A percentile compares a stretch with the other conserved stretches of the same genome.
Conservation (phyloP, 2,888 invertebrate genomes). For the Ceriagrion tenellum region DNA sequence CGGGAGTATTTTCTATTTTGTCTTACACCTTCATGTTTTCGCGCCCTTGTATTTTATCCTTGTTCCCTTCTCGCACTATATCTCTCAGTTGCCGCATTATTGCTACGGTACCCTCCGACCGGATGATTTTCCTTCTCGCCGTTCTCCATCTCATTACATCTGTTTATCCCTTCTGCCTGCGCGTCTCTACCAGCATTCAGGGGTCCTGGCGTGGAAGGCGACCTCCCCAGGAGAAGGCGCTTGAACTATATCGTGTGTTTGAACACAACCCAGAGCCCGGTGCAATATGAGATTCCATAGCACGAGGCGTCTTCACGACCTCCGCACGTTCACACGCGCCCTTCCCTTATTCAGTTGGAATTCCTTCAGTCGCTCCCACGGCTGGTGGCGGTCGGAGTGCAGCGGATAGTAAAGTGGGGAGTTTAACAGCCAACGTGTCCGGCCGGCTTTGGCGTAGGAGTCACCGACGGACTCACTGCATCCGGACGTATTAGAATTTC, state of each 20-base stretch:
- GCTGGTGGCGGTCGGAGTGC: background rate
- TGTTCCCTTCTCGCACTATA: too few relatives aligned
- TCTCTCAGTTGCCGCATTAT: background rate
- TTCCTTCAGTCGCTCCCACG: background rate
- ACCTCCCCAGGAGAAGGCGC: background rate
- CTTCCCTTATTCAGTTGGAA: constrained; percentile 6
- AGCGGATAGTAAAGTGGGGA: background rate
- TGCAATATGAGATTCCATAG: constrained; percentile 33
- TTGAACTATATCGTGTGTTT: constrained; percentile 7
- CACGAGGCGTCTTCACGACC: constrained; percentile 9
- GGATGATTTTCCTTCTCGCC: background rate
- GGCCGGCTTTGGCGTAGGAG: background rate
- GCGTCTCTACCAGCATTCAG: background rate
- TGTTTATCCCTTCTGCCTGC: background rate
- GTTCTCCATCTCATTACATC: background rate
- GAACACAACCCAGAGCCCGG: background rate
- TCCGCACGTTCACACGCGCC: background rate
- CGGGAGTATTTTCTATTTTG: too few relatives aligned
- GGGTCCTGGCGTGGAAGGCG: background rate
- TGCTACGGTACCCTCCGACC: background rate
- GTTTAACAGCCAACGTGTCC: background rate
- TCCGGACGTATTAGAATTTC: background rate
- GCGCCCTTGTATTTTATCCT: too few relatives aligned
- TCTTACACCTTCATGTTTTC: too few relatives aligned
- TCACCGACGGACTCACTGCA: background rate